phyloP scores from a whole-genome alignment of 2,113 vertebrate genomes.

The Rhipidura dahli region DNA sequence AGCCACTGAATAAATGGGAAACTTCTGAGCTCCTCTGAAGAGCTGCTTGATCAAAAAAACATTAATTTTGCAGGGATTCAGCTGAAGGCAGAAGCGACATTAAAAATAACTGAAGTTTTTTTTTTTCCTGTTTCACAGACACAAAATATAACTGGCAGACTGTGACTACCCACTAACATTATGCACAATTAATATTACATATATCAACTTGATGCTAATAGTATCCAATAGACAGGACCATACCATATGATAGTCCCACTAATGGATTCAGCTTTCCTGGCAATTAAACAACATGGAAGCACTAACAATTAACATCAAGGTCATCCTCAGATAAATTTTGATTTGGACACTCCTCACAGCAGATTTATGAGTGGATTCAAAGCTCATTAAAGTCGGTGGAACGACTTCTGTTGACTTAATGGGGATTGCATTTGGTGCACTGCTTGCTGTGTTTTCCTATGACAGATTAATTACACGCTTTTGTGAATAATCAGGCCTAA shows the following conservation, averaged over 20 bases:
- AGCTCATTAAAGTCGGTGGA: constrained; percentile 17
- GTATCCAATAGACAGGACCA: not conserved
- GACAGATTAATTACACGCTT: constrained; percentile 41
- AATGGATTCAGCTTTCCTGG: not conserved
- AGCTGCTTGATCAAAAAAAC: constrained; percentile 10
- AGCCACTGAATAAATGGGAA: not conserved
- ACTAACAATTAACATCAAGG: constrained; percentile 52
- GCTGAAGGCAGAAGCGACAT: not conserved
- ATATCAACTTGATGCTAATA: not conserved
- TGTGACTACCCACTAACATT: not conserved
- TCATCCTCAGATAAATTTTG: constrained; percentile 46
- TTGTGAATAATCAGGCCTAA: constrained; percentile 17
- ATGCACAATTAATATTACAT: not conserved
- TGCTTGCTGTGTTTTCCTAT: not conserved
- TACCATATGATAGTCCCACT: not conserved
- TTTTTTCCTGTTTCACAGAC: not conserved
- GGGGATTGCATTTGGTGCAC: constrained; percentile 14
- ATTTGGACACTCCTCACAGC: constrained; percentile 31
- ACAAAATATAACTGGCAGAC: not conserved
- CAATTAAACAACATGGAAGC: constrained; percentile 21
- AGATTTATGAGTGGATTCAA: constrained; percentile 52
- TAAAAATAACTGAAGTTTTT: not conserved
- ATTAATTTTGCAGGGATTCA: constrained; percentile 32
- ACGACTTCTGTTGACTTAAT: constrained; percentile 17
- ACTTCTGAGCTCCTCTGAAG: constrained; percentile 24